phyloP scores from a whole-genome alignment of 2,797 vertebrate species.

The Sebastes ruberrimus region DNA sequence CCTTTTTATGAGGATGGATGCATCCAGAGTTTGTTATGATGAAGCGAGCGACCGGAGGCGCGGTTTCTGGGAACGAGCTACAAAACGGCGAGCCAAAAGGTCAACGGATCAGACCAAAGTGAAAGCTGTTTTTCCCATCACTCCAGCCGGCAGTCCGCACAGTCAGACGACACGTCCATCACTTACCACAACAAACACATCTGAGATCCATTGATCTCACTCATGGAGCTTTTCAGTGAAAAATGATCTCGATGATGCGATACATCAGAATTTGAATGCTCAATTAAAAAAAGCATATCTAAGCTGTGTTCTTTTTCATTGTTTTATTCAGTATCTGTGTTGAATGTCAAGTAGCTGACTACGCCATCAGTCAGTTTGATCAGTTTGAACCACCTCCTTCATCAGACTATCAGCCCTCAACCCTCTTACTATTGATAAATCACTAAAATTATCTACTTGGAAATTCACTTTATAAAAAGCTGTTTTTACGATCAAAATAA shows the following conservation, averaged over 20 bases:
- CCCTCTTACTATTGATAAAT: conserved; percentile 37
- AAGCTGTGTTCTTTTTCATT: conserved; percentile 32
- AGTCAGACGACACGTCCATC: conserved; percentile 64
- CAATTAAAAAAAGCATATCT: conserved; percentile 59
- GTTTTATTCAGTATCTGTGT: conserved; percentile 42
- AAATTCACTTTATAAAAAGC: conserved; percentile 44
- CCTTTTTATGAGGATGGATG: conserved; percentile 76
- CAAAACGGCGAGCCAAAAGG: conserved; percentile 66
- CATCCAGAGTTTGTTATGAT: conserved; percentile 59
- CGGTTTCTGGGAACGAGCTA: conserved; percentile 72
- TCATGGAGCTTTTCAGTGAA: conserved; percentile 50
- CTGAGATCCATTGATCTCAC: conserved; percentile 65
- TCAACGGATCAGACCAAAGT: conserved; percentile 59
- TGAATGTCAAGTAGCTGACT: conserved; percentile 48
- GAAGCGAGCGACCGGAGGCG: conserved; percentile 50
- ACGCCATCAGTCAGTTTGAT: conserved; percentile 54
- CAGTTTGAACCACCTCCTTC: conserved; percentile 27
- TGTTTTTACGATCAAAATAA: conserved; percentile 23
- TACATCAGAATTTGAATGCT: conserved; percentile 65
- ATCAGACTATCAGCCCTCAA: conserved; percentile 28
- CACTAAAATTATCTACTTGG: conserved; percentile 23
- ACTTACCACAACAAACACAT: conserved; percentile 66
- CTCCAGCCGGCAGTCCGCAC: conserved; percentile 52
- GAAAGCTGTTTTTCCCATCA: conserved; percentile 72
- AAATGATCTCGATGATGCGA: conserved; percentile 59